Evolutionary conservation across 2,888 invertebrate genomes (phyloP), one percentile per base, ranked within the genome.

Genomic region (Euplagia quadripunctaria): DNA sequence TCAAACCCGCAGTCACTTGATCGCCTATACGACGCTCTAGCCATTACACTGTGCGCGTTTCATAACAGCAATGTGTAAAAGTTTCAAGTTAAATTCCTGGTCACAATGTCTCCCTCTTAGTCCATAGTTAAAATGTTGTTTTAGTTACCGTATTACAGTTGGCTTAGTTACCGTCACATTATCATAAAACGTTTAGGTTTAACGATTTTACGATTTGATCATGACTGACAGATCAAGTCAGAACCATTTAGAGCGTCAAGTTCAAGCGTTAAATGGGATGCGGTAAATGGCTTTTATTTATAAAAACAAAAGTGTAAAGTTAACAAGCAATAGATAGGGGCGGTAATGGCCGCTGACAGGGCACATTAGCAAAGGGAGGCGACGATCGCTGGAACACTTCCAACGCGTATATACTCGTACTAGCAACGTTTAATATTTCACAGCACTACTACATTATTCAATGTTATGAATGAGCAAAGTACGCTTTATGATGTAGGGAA

Each of bases 311-410:
- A 55, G 58, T 55, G 49, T 41, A 49, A 14, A 46, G 55, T 17
- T 73, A 73, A 69, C 69, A 69, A 69, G 61, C 61, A 41, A 42
- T 65, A 69, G 61, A 70, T 64, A 68, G 46, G 14, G 58, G 43
- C 41, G 58, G 20, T 71, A 70, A 66, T 61, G 58, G n/a, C 63
- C 17, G n/a, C 52, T 63, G 70, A 31, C 43, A n/a, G 46, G 46
- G 61, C 14, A 65, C 70, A 64, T 70, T 67, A 74, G 42, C 66
- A 49, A 17, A 41, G 63, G 20, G 31, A 71, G 43, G 46, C 51
- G 68, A 70, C 55, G 31, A 31, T 31, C 31, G 72, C 70, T 72
- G 78, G 70, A 73, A 31, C 76, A 31, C 41, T 14, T 64, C 71
- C 76, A 78, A 31, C n/a, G 66, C 12, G 55, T 52, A 55, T 12